Evolutionary conservation across 2,113 vertebrate species (phyloP), one percentile per base, ranked within the genome.

Genomic region (Amblyornis subalaris): DNA sequence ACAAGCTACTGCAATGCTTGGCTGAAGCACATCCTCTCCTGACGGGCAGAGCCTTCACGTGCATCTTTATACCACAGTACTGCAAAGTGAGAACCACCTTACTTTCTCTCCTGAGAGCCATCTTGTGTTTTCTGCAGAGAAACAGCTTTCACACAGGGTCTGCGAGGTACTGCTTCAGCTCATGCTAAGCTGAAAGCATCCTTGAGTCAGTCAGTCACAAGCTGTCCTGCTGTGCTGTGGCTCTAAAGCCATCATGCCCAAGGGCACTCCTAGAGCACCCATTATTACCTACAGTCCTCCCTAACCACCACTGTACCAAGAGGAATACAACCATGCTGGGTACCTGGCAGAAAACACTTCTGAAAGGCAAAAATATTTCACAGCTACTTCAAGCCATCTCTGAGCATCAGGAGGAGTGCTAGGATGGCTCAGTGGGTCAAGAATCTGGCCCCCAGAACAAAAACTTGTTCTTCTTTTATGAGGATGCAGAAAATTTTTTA

Each of bases 31-130:
- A 54, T 53, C 22, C 31, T 3, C 1, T 61, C 19, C 60, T 45
- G 20, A 47, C 44, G n/a, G 20, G 4, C 48, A 40, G 14, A 74
- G 44, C 7, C 25, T 42, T 61, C 1, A 0, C 1, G 24, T 1
- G 4, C 24, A 35, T 38, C 38, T 62, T 75, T 16, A 47, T 5
- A 14, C 8, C 1, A 2, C 23, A 57, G 8, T 6, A 40, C 5
- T 18, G 20, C 16, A 54, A 91, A 60, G 17, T 7, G 21, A 70
- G 36, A 65, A 10, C 28, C 10, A 44, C 9, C 36, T 76, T 6
- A 19, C 10, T 38, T 38, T 35, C 62, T 31, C 44, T 79, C 24
- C 18, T 18, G 23, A 45, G 24, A 84, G 31, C 4, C 25, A 33
- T 22, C 33, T 12, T 33, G 33, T 20, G 19, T 15, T 73, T 83